Base-by-base conservation (phyloP, 2,113 vertebrate genomes). In the Mystacornis crossleyi region DNA sequence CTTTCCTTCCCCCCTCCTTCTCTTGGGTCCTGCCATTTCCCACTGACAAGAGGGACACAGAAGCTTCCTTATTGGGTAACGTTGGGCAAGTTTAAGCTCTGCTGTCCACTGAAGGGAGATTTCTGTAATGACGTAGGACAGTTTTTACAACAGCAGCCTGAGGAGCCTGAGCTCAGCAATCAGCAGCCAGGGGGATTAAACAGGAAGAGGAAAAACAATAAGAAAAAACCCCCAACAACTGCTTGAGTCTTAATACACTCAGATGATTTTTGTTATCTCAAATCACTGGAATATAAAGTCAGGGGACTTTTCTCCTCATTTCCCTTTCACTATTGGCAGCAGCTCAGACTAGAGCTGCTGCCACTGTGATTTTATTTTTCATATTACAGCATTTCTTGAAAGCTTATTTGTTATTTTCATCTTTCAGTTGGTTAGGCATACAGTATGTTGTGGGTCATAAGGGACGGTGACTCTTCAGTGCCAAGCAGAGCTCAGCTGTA, bases 121-220 rank as follows among this genome's bases (percentile, higher is more conserved):
- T 67, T 86, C 72, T 51, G 10, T 38, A 34, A 26, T 78, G 78
- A 94, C 7, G 1, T 81, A 1, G 0, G 6, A 11, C 40, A 14
- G 10, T 2, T 66, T 51, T 50, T 16, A 12, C 48, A 66, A 26
- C 61, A 36, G 53, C 25, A 69, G 69, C 65, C 38, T 48, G 45
- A 86, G 69, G 42, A 69, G 48, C 15, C 66, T 23, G n/a, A 60
- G 86, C 18, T 62, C 60, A 64, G 54, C 51, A 66, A 51, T 26
- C 57, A 26, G 10, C 33, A 75, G 50, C 67, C 61, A 58, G 29
- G 40, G 73, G 43, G 72, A 91, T 78, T 88, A 69, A 90, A 90
- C 64, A 96, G 92, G 71, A 96, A 94, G 67, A 71, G 40, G 19
- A 70, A 81, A 91, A 92, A 86, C 26, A 87, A 29, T 40, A 31